These are phyloP conservation scores for Aphelenchoides fujianensis DNA, from an alignment of 1,140 invertebrate genomes.

Conservation along the genomic window DNA sequence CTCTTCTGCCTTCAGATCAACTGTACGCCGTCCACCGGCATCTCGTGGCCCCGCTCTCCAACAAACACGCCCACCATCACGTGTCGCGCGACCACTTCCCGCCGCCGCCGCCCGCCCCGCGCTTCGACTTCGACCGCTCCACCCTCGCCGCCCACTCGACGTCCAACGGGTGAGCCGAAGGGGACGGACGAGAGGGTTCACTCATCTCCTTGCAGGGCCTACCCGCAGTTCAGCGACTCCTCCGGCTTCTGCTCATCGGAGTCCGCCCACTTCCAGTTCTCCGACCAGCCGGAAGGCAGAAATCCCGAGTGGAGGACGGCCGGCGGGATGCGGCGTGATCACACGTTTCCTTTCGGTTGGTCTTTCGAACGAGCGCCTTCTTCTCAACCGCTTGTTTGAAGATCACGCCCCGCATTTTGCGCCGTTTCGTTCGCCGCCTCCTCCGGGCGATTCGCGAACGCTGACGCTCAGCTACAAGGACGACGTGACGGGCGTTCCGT, in stretches of 20 bases:
- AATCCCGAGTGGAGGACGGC: neutral
- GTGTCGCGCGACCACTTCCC: slow-evolving; percentile 23
- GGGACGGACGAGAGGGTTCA: slow-evolving; percentile 1
- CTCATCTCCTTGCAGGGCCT: slow-evolving; percentile 19
- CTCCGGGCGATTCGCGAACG: neutral
- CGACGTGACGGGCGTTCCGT: slow-evolving; percentile 27
- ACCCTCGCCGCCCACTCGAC: slow-evolving; percentile 18
- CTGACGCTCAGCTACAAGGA: slow-evolving; percentile 22
- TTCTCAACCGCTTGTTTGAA: neutral
- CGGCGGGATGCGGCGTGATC: slow-evolving; percentile 5
- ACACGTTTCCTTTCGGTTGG: slow-evolving; percentile 20
- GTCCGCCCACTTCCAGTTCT: slow-evolving; percentile 21
- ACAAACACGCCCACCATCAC: slow-evolving; percentile 23
- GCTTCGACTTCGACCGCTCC: neutral
- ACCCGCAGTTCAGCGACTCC: slow-evolving; percentile 32
- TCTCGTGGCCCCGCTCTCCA: slow-evolving; percentile 20
- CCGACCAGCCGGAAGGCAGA: too few species aligned
- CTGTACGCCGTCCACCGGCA: slow-evolving; percentile 19
- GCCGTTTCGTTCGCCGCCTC: slow-evolving; percentile 4
- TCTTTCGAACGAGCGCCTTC: neutral
- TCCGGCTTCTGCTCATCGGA: slow-evolving; percentile 34
- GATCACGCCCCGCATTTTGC: neutral
- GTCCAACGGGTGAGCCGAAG: neutral
- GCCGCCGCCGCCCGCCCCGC: slow-evolving; percentile 17
- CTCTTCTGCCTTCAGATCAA: slow-evolving; percentile 9